Conservation (phyloP, 2,888 invertebrate genomes). For the Folsomia manolachei region DNA sequence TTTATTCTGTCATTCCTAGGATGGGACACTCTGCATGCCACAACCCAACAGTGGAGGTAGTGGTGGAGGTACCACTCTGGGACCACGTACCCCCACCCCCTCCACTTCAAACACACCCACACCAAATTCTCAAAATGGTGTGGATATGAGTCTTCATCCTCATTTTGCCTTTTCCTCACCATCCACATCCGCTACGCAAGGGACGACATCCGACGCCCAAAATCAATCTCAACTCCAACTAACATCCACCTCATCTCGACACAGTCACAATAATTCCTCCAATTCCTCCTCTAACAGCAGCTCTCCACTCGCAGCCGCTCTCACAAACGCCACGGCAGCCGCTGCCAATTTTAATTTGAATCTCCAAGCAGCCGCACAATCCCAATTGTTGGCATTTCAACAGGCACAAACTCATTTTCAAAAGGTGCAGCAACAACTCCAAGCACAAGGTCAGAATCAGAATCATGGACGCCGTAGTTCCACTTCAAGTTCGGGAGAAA, state of each 20-base stretch:
- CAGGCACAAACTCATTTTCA: slow-evolving; percentile 35
- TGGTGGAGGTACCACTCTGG: neutral
- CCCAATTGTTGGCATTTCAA: slow-evolving; percentile 42
- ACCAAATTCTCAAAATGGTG: slow-evolving; percentile 44
- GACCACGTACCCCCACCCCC: slow-evolving; percentile 1
- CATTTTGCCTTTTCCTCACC: slow-evolving; percentile 29
- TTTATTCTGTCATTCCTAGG: slow-evolving; percentile 25
- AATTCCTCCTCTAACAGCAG: slow-evolving; percentile 37
- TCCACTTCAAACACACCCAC: neutral
- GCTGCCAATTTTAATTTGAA: neutral
- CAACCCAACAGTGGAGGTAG: slow-evolving; percentile 24
- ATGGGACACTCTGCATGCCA: slow-evolving; percentile 40
- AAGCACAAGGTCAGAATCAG: slow-evolving; percentile 19
- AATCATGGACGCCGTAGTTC: slow-evolving; percentile 16
- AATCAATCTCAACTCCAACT: slow-evolving; percentile 26
- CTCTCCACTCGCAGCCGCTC: slow-evolving; percentile 42
- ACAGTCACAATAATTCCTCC: slow-evolving; percentile 11
- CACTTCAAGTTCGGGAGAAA: neutral
- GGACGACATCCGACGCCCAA: slow-evolving; percentile 16
- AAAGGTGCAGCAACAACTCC: slow-evolving; percentile 19
- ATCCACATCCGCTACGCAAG: slow-evolving; percentile 24
- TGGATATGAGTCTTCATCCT: slow-evolving; percentile 44
- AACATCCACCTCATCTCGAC: too few species aligned
- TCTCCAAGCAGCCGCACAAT: slow-evolving; percentile 36
- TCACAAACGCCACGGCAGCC: slow-evolving; percentile 26